phyloP scores from a whole-genome alignment of 1,140 invertebrate genomes.

The Battus philenor region DNA sequence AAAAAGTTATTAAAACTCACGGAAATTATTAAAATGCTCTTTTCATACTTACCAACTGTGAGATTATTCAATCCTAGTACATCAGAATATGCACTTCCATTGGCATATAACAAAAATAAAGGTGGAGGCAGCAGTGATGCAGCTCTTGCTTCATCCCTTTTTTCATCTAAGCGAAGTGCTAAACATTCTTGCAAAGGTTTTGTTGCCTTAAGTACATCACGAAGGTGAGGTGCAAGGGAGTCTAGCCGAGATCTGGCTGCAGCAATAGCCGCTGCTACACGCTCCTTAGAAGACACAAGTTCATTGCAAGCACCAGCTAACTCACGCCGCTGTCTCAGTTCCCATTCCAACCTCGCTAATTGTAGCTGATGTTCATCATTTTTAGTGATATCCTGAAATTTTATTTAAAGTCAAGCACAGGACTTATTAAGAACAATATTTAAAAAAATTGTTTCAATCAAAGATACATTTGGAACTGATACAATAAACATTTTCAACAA shows the following conservation, averaged over 20 bases:
- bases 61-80: conserved; percentile 79
- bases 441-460: no score
- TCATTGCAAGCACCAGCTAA: conserved; percentile 86
- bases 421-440: no score
- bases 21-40: conserved; percentile 1
- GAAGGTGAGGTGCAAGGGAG: conserved; percentile 88
- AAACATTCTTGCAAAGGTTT: conserved; percentile 94
- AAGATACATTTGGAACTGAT: no score
- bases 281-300: conserved; percentile 86
- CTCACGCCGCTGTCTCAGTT: conserved; percentile 92
- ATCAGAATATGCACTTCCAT: conserved; percentile 89
- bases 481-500: no score
- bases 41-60: conserved; percentile 49
- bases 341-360: conserved; percentile 93
- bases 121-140: conserved; percentile 87
- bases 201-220: conserved; percentile 81
- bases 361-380: conserved; percentile 86
- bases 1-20: neutral
- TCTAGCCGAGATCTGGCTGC: conserved; percentile 88
- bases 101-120: conserved; percentile 92
- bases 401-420: no score
- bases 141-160: conserved; percentile 81
- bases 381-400: conserved; percentile 82
- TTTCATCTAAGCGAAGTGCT: conserved; percentile 86
- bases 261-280: conserved; percentile 84